Conservation (phyloP, 2,888 invertebrate species). For the Hypomecis punctinalis region DNA sequence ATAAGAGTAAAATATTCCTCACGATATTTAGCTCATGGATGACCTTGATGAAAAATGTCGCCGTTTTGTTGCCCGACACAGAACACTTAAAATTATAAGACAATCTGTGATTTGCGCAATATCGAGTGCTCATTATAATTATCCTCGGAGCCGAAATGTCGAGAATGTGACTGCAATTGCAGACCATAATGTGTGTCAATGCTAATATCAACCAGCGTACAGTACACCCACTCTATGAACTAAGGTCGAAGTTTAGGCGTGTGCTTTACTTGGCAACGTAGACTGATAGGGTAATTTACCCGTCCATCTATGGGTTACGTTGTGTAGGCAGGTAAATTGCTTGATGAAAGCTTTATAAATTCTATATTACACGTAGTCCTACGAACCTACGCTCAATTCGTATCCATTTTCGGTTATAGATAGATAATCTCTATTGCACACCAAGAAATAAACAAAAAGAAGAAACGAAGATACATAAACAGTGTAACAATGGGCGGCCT, state of each 20-base stretch:
- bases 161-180: conserved; percentile 67
- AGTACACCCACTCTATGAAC: conserved; percentile 65
- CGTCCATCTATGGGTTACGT: conserved; percentile 43
- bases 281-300: conserved; percentile 59
- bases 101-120: conserved; percentile 50
- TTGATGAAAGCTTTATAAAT: conserved; percentile 22
- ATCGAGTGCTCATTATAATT: conserved; percentile 59
- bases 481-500: too few relatives aligned
- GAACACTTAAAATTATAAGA: conserved; percentile 5
- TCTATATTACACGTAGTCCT: background rate
- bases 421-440: too few relatives aligned
- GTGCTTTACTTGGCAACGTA: conserved; percentile 53
- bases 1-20: background rate
- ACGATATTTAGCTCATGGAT: background rate
- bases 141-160: conserved; percentile 56
- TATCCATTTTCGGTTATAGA: conserved; percentile 11
- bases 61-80: background rate
- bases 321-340: conserved; percentile 41
- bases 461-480: too few relatives aligned
- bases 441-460: too few relatives aligned
- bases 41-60: background rate
- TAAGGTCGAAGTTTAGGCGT: conserved; percentile 69
- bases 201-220: conserved; percentile 68
- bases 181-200: conserved; percentile 75
- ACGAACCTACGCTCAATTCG: background rate